Conservation (phyloP, 2,888 invertebrate species). For the Rotaria socialis region DNA sequence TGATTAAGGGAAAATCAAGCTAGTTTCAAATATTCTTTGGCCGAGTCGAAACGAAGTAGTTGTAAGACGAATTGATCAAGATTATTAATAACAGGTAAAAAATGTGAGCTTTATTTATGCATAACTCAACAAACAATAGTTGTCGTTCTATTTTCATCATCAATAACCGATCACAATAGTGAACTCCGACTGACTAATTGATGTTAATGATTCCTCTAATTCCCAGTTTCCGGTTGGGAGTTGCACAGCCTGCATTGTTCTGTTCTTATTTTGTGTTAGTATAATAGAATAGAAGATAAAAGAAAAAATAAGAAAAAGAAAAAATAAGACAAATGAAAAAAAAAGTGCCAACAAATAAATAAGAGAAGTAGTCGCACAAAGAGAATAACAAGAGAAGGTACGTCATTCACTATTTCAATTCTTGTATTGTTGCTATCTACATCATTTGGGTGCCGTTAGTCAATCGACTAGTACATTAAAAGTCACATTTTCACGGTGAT, state of each 20-base stretch:
- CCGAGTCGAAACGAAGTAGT: no score
- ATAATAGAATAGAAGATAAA: not conserved
- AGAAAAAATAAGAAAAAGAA: not conserved
- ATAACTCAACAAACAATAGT: not conserved
- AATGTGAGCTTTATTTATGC: not conserved
- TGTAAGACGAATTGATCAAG: no score
- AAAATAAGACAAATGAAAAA: not conserved
- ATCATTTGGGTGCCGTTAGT: not conserved
- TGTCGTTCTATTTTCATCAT: not conserved
- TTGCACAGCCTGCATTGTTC: not conserved
- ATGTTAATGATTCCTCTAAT: not conserved
- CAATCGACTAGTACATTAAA: not conserved
- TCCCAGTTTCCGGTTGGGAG: not conserved
- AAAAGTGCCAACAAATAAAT: not conserved
- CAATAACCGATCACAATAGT: not conserved
- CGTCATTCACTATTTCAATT: not conserved
- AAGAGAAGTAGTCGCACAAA: not conserved
- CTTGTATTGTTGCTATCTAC: not conserved
- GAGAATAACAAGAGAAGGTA: not conserved
- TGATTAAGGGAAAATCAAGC: no score
- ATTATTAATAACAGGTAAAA: no score
- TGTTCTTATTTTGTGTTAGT: not conserved
- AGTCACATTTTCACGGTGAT: no score
- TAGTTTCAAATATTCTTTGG: no score
- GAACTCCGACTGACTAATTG: not conserved